phyloP scores from a whole-genome alignment of 2,888 invertebrate species.

The Protonemura montana region DNA sequence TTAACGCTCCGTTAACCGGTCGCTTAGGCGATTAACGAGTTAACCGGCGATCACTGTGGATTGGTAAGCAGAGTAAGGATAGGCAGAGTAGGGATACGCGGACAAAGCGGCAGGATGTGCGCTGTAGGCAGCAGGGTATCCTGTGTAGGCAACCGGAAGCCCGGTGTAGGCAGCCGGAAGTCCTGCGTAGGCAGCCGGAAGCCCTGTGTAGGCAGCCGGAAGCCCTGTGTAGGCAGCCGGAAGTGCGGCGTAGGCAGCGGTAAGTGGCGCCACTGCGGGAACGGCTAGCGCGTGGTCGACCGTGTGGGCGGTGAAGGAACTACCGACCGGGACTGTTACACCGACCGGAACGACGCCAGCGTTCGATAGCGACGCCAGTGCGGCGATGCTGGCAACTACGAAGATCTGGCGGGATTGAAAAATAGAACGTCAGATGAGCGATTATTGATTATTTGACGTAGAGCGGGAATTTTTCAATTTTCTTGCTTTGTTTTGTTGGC shows the following conservation, averaged over 20 bases:
- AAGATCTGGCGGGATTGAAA: constrained; percentile 55
- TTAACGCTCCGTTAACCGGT: neutral
- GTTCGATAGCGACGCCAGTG: constrained; percentile 44
- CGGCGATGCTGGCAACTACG: constrained; percentile 54
- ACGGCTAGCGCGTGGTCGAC: constrained; percentile 51
- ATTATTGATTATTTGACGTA: no score
- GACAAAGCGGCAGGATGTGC: constrained; percentile 12
- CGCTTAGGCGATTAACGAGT: neutral
- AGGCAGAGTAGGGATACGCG: constrained; percentile 23
- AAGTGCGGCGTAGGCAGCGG: constrained; percentile 58
- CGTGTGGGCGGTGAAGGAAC: constrained; percentile 46
- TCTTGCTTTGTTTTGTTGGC: no score
- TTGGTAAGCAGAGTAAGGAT: constrained; percentile 20
- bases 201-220: constrained; percentile 56
- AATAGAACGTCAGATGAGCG: neutral
- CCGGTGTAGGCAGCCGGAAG: constrained; percentile 25
- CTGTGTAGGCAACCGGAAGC: neutral
- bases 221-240: constrained; percentile 57
- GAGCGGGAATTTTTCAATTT: no score
- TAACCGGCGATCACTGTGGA: constrained; percentile 14
- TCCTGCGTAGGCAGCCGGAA: constrained; percentile 50
- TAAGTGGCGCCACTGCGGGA: constrained; percentile 57
- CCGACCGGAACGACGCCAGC: constrained; percentile 38
- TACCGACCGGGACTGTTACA: constrained; percentile 43
- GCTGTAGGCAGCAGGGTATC: constrained; percentile 17